Conservation (phyloP, 92 coral and sea anemone species). For the Micromussa lordhowensis region DNA sequence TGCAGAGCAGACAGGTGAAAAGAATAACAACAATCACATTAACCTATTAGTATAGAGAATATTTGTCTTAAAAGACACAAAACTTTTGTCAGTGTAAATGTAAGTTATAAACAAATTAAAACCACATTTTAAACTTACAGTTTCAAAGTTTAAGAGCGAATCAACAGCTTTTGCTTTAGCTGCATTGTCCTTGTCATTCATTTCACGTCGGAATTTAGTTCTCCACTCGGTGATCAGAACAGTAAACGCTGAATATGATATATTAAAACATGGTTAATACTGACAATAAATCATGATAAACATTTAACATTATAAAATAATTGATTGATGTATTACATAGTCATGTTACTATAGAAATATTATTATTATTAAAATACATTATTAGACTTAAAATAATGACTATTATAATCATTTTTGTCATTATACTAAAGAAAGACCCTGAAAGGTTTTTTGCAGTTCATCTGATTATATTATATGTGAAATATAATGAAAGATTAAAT, state of each 20-base stretch:
- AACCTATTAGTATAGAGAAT: neutral
- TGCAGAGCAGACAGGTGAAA: neutral
- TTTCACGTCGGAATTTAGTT: conserved; percentile 89
- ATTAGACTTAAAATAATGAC: no score
- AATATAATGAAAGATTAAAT: no score
- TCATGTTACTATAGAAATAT: no score
- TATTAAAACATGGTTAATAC: neutral
- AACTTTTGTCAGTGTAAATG: no score
- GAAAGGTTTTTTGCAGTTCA: no score
- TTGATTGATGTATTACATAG: no score
- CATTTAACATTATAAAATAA: no score
- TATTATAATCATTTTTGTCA: no score
- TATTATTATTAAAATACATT: no score
- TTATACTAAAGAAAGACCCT: no score
- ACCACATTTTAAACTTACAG: conserved; percentile 67
- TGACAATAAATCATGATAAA: neutral
- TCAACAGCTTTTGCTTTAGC: conserved; percentile 99
- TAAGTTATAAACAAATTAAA: neutral
- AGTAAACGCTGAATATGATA: neutral
- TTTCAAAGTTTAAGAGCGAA: conserved; percentile 96
- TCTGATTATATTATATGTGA: no score
- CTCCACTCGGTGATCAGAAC: conserved; percentile 93
- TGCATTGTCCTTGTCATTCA: conserved; percentile 92
- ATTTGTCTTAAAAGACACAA: neutral
- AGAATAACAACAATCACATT: neutral